Conservation (phyloP, 2,797 vertebrate genomes). For the Phoeniculus purpureus region DNA sequence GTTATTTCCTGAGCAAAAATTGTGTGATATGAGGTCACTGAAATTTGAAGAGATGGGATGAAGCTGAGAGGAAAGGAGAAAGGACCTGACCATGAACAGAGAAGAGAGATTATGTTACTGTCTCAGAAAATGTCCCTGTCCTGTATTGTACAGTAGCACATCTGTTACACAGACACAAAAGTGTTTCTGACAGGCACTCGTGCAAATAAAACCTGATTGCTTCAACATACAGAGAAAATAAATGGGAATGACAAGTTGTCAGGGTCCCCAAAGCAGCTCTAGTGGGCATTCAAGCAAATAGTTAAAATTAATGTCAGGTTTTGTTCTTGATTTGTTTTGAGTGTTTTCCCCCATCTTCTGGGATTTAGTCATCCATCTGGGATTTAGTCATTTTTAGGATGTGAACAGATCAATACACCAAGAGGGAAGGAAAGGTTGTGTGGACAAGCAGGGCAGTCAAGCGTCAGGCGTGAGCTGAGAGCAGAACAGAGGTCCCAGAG, state of each 20-base stretch:
- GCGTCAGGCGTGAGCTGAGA: neutral
- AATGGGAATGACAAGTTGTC: neutral
- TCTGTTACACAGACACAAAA: neutral
- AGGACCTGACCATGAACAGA: neutral
- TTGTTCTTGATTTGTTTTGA: neutral
- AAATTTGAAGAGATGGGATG: slow-evolving; percentile 4
- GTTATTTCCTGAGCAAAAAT: slow-evolving; percentile 39
- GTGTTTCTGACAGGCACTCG: accelerated
- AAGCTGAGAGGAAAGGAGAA: neutral
- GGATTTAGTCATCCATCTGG: neutral
- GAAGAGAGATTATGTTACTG: neutral
- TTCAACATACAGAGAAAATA: neutral
- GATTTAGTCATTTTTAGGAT: neutral
- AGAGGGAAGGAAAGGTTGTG: neutral
- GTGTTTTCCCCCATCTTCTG: neutral
- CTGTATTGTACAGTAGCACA: neutral
- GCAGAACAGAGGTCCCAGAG: accelerated
- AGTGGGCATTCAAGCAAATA: neutral
- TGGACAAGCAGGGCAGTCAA: accelerated
- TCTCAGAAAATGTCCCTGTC: neutral
- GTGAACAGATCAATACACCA: neutral
- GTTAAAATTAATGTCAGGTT: neutral
- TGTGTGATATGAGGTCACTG: neutral
- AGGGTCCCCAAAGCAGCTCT: neutral
- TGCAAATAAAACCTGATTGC: neutral